Percentiles rank a stretch among this genome's conserved stretches.
phyloP scores from a whole-genome alignment of 2,113 vertebrate genomes.

The Aramus guarauna region DNA sequence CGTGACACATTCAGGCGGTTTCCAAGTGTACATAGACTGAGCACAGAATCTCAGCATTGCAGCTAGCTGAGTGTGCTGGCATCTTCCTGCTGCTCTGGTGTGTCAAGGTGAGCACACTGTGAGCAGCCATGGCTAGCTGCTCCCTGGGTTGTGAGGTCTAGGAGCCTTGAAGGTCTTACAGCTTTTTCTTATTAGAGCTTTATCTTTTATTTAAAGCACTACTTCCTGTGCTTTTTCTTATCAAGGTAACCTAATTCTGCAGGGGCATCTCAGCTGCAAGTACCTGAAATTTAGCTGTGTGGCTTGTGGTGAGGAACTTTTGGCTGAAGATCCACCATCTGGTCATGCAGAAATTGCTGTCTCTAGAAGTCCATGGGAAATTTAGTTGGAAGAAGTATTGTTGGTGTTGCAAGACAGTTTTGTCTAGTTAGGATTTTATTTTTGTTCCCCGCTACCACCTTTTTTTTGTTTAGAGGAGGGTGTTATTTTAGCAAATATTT shows the following conservation, averaged over 20 bases:
- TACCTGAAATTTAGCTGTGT: not conserved
- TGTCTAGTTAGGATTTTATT: not conserved
- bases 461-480: not conserved
- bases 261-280: not conserved
- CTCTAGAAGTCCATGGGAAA: not conserved
- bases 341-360: not conserved
- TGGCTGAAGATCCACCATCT: not conserved
- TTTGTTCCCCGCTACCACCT: not conserved
- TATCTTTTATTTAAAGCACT: not conserved
- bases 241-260: not conserved
- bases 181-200: not conserved
- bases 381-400: not conserved
- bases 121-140: not conserved
- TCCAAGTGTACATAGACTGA: no score
- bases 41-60: no score
- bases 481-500: not conserved
- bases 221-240: not conserved
- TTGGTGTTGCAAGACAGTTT: not conserved
- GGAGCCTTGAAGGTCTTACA: not conserved
- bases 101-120: not conserved
- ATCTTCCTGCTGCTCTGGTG: not conserved
- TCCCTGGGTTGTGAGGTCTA: not conserved
- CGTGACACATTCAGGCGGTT: not conserved
- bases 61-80: not conserved
- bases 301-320: not conserved